Evolutionary conservation across 2,888 invertebrate species (phyloP).

Genomic region (Tinea trinotella): DNA sequence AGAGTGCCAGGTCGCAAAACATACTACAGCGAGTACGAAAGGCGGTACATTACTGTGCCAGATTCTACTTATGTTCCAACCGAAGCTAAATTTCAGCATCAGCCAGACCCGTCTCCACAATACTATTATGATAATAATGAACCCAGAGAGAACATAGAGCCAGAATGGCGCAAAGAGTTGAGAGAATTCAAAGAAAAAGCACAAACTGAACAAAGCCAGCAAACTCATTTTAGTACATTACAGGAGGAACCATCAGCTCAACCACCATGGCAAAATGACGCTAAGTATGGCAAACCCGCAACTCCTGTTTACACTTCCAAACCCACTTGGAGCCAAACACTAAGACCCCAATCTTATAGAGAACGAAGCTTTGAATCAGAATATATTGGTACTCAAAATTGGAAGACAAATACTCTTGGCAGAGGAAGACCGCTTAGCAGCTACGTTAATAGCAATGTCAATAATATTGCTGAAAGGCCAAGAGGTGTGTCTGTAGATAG

Average conservation of each 20-base stretch:
- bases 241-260: conserved; percentile 27
- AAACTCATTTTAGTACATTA: conserved; percentile 25
- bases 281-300: conserved; percentile 42
- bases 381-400: conserved; percentile 51
- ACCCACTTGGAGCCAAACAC: conserved; percentile 63
- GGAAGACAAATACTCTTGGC: conserved; percentile 56
- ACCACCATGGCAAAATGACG: conserved; percentile 59
- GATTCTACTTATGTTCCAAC: conserved; percentile 58
- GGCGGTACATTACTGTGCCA: conserved; percentile 61
- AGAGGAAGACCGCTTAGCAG: conserved; percentile 57
- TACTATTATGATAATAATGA: conserved; percentile 63
- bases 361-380: conserved; percentile 64
- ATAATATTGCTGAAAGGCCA: conserved; percentile 44
- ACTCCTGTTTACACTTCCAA: conserved; percentile 43
- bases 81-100: conserved; percentile 54
- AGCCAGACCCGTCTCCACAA: conserved; percentile 60
- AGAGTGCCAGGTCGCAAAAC: conserved; percentile 55
- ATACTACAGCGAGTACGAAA: conserved; percentile 64
- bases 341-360: conserved; percentile 56
- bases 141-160: conserved; percentile 49
- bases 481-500: conserved; percentile 63
- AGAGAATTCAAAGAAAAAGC: conserved; percentile 63
- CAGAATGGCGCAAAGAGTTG: conserved; percentile 63
- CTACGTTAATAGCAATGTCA: conserved; percentile 37
- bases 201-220: conserved; percentile 41